phyloP scores from a whole-genome alignment of 2,797 vertebrate genomes.

The Bovichtus diacanthus region DNA sequence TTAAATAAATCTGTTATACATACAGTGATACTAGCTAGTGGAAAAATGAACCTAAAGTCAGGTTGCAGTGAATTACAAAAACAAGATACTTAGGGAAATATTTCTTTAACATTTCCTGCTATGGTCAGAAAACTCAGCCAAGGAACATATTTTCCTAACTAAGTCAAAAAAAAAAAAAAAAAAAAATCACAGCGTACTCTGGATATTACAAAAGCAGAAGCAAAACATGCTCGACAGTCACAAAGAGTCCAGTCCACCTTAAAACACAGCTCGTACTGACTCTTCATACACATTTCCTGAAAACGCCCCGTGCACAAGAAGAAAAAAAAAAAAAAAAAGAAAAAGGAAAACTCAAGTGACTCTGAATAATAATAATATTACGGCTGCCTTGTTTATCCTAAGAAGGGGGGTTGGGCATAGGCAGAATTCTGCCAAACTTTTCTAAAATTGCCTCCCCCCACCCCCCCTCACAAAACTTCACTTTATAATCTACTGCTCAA shows the following conservation, averaged over 20 bases:
- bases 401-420: conserved; percentile 58
- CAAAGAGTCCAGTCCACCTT: conserved; percentile 76
- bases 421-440: conserved; percentile 33
- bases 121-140: background rate
- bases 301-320: conserved; percentile 72
- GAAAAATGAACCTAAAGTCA: background rate
- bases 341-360: conserved; percentile 33
- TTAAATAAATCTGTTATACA: background rate
- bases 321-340: background rate
- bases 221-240: background rate
- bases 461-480: background rate
- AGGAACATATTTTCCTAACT: background rate
- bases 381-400: conserved; percentile 54
- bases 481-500: background rate
- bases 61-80: background rate
- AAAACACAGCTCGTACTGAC: conserved; percentile 55
- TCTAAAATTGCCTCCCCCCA: background rate
- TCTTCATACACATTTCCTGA: conserved; percentile 78
- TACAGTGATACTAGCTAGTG: background rate
- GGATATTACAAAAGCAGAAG: conserved; percentile 7
- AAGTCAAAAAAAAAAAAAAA: too few species aligned
- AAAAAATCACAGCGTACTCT: background rate
- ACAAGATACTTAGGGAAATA: background rate
- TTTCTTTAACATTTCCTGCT: background rate
- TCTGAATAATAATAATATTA: conserved; percentile 46